Evolutionary conservation across 2,113 vertebrate genomes (phyloP).

Genomic region (Chloropsis hardwickii): DNA sequence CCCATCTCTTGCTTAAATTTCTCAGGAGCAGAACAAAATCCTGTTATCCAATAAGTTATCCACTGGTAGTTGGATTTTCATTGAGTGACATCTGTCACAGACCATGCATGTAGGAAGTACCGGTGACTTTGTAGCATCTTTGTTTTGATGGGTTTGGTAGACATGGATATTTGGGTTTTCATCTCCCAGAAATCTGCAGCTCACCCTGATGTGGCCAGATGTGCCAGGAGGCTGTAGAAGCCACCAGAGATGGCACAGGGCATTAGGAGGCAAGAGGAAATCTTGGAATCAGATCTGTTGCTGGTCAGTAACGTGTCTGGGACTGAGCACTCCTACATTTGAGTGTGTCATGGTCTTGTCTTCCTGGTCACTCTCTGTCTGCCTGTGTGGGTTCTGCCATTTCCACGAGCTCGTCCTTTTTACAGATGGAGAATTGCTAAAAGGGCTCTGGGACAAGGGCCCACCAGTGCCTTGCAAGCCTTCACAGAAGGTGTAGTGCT

Average conservation of each 20-base stretch:
- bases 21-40: constrained; percentile 50
- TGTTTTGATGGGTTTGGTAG: neutral
- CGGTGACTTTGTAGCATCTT: neutral
- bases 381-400: neutral
- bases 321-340: neutral
- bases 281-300: neutral
- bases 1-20: constrained; percentile 52
- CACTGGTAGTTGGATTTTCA: constrained; percentile 53
- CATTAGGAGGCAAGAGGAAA: neutral
- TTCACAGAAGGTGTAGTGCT: neutral
- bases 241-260: rapidly evolving
- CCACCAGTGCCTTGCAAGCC: neutral
- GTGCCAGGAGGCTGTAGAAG: neutral
- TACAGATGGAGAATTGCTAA: neutral
- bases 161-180: neutral
- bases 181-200: neutral
- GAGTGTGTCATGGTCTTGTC: neutral
- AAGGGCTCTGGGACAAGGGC: neutral
- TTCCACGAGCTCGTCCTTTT: neutral
- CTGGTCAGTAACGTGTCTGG: neutral
- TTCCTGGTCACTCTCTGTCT: neutral
- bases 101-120: neutral
- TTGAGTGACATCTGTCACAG: constrained; percentile 52
- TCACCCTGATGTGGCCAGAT: neutral
- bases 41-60: constrained; percentile 63